Conservation (phyloP, 2,888 invertebrate genomes). For the Bruchidius siliquastri region DNA sequence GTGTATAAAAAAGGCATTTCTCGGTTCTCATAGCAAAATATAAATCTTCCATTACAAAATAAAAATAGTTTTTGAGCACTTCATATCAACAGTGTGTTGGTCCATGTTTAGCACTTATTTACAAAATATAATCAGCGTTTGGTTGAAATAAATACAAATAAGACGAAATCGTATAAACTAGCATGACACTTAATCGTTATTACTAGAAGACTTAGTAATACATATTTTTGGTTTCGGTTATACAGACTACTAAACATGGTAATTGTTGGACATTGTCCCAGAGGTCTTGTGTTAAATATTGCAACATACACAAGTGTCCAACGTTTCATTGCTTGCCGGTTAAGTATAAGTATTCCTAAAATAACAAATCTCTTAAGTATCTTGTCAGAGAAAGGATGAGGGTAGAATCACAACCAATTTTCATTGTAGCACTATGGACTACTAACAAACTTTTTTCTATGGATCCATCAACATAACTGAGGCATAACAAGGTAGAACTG, state of each 20-base stretch:
- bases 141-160: neutral
- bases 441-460: neutral
- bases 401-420: neutral
- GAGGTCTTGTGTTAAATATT: slow-evolving; percentile 10
- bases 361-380: slow-evolving; percentile 21
- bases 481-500: neutral
- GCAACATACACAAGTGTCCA: slow-evolving; percentile 18
- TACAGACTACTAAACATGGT: slow-evolving; percentile 34
- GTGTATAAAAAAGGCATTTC: slow-evolving; percentile 38
- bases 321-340: slow-evolving; percentile 16
- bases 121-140: slow-evolving; percentile 13
- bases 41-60: slow-evolving; percentile 19
- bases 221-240: slow-evolving; percentile 35
- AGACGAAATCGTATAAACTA: slow-evolving; percentile 27
- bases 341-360: slow-evolving; percentile 22
- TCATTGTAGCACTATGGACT: neutral
- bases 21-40: slow-evolving; percentile 36
- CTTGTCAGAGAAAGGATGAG: slow-evolving; percentile 2
- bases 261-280: slow-evolving; percentile 22
- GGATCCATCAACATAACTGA: neutral
- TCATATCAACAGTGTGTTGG: slow-evolving; percentile 22
- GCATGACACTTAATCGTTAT: slow-evolving; percentile 30
- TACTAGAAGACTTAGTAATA: slow-evolving; percentile 28
- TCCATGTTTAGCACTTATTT: slow-evolving; percentile 34
- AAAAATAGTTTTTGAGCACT: slow-evolving; percentile 27